phyloP scores from a whole-genome alignment of 2,797 vertebrate species.

The Gastrophryne carolinensis region DNA sequence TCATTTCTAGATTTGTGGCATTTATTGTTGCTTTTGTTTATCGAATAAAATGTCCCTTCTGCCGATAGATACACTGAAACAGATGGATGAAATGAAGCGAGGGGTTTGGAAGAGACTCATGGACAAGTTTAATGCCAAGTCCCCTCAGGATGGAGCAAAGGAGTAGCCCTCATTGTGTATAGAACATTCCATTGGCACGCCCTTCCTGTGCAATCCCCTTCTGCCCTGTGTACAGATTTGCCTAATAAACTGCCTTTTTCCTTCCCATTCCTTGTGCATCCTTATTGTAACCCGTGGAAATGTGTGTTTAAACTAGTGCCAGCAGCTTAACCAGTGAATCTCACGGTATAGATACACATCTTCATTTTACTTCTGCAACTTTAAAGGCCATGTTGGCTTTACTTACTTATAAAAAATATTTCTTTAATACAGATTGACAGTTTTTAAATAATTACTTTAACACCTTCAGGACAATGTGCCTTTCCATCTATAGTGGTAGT shows the following conservation, averaged over 20 bases:
- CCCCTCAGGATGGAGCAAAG: conserved; percentile 78
- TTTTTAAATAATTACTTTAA: no score
- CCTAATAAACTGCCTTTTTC: conserved; percentile 15
- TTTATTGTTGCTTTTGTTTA: background rate
- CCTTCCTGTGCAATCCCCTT: background rate
- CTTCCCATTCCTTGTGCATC: background rate
- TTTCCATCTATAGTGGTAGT: no score
- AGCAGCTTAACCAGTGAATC: background rate
- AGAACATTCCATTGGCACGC: background rate
- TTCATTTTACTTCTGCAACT: no score
- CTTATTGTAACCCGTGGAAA: background rate
- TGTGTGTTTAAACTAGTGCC: background rate
- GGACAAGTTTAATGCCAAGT: conserved; percentile 82
- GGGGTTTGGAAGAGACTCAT: conserved; percentile 85
- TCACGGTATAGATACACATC: no score
- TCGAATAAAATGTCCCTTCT: conserved; percentile 9
- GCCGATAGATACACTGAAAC: conserved; percentile 79
- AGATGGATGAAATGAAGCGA: conserved; percentile 87
- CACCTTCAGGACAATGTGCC: no score
- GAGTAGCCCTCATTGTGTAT: conserved; percentile 57
- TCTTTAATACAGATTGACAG: no score
- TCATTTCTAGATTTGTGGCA: background rate
- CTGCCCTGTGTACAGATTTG: background rate
- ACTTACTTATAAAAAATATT: no score
- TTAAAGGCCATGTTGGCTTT: no score